Evolutionary conservation across 1,140 invertebrate genomes (phyloP), one percentile per base, ranked within the genome.

Genomic region (Papilio polyxenes): DNA sequence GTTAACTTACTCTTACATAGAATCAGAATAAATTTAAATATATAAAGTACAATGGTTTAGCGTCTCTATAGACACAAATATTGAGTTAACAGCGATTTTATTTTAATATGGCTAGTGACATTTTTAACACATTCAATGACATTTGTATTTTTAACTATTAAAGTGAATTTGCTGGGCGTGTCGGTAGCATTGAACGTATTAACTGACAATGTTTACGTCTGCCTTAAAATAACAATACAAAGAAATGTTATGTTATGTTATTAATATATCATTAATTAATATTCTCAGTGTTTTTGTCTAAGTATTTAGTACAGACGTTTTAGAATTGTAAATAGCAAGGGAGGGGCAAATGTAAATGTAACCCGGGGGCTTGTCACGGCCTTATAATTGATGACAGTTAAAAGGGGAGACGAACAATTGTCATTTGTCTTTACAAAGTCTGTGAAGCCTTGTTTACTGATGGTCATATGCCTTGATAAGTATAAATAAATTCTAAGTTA

Each of bases 281-380:
- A 48, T 75, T 75, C 40, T 9, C 40, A 20, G 9, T 69, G 6
- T 48, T 75, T 76, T 53, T 76, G 20, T n/a, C 20, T 51, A 53
- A 49, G 1, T 53, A 48, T 49, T 44, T 49, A 20, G n/a, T 75
- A 40, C 15, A 31, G 44, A 51, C 75, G n/a, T 53, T 76, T 31
- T 76, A 53, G 75, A 76, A 76, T 76, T 76, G 75, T 76, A 76
- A 76, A 76, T 76, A 31, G 20, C 44, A 23, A 23, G 48, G n/a
- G 17, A n/a, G 49, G 44, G 44, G 1, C 75, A 49, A 76, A 75
- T 76, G 44, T 31, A 76, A 76, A 76, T 76, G 44, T 76, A 15
- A 20, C 20, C 44, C 10, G 9, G 23, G 48, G 20, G 48, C 40
- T 20, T 76, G 44, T 20, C 75, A 8, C 75, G 20, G n/a, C 3